Evolutionary conservation across 2,888 invertebrate genomes (phyloP).

Genomic region (Cephus rjabovi): DNA sequence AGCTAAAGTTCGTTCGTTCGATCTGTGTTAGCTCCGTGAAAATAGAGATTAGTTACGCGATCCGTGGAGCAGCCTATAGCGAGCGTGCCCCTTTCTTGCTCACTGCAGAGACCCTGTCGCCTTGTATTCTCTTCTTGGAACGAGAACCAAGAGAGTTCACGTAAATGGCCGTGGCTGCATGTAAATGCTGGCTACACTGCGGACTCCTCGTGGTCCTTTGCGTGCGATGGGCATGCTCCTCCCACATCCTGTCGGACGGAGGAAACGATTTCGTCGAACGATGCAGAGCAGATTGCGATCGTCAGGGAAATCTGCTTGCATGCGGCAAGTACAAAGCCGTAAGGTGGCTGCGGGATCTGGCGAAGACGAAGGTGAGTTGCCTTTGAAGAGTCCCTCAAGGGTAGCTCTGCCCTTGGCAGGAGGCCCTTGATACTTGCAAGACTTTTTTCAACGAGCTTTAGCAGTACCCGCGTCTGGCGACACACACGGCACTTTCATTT

Average conservation of each 20-base stretch:
- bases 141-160: too few species aligned
- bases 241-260: slow-evolving; percentile 18
- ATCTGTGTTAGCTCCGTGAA: too few species aligned
- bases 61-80: neutral
- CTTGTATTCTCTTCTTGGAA: too few species aligned
- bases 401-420: too few species aligned
- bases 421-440: too few species aligned
- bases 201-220: slow-evolving; percentile 34
- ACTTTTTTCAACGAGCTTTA: neutral
- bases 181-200: too few species aligned
- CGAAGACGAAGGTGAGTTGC: slow-evolving; percentile 54
- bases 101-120: too few species aligned
- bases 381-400: too few species aligned
- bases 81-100: slow-evolving; percentile 10
- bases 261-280: slow-evolving; percentile 52
- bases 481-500: too few species aligned
- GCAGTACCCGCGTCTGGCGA: too few species aligned
- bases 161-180: too few species aligned
- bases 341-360: slow-evolving; percentile 55
- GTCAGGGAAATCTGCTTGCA: slow-evolving; percentile 45
- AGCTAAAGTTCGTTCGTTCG: neutral
- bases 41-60: slow-evolving; percentile 19
- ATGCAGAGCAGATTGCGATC: slow-evolving; percentile 54
- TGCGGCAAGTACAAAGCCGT: slow-evolving; percentile 61
- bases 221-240: slow-evolving; percentile 26